Evolutionary conservation across 2,888 invertebrate species (phyloP).

Genomic region (Thereva unica): DNA sequence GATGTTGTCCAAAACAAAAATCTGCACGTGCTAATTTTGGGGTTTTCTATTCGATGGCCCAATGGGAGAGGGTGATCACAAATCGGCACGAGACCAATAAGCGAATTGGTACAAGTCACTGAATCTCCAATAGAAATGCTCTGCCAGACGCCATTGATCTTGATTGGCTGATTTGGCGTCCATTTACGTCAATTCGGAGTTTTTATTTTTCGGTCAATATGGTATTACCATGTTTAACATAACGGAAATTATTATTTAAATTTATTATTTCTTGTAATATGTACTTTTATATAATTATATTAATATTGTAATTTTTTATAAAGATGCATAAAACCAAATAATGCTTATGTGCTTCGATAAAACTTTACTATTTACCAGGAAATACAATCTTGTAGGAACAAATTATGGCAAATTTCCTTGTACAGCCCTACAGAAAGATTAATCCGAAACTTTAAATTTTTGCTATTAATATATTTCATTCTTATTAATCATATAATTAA

Average conservation of each 20-base stretch:
- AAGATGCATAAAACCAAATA: too few relatives aligned
- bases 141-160: conserved; percentile 48
- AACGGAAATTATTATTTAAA: conserved; percentile 5
- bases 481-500: too few relatives aligned
- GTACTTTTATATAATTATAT: not conserved
- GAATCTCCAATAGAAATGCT: conserved; percentile 49
- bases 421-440: too few relatives aligned
- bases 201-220: conserved; percentile 31
- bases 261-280: not conserved
- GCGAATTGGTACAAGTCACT: conserved; percentile 44
- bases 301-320: too few relatives aligned
- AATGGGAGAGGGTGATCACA: conserved; percentile 48
- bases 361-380: too few relatives aligned
- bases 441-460: too few relatives aligned
- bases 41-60: conserved; percentile 42
- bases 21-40: conserved; percentile 46
- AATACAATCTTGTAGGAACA: too few relatives aligned
- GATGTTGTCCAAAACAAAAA: conserved; percentile 29
- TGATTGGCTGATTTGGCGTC: conserved; percentile 50
- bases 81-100: conserved; percentile 47
- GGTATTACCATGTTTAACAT: conserved; percentile 9
- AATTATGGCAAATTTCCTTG: too few relatives aligned
- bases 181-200: conserved; percentile 46
- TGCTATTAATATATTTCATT: too few relatives aligned
- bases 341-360: too few relatives aligned